Conservation (phyloP, 2,113 vertebrate genomes). For the Steatornis caripensis region DNA sequence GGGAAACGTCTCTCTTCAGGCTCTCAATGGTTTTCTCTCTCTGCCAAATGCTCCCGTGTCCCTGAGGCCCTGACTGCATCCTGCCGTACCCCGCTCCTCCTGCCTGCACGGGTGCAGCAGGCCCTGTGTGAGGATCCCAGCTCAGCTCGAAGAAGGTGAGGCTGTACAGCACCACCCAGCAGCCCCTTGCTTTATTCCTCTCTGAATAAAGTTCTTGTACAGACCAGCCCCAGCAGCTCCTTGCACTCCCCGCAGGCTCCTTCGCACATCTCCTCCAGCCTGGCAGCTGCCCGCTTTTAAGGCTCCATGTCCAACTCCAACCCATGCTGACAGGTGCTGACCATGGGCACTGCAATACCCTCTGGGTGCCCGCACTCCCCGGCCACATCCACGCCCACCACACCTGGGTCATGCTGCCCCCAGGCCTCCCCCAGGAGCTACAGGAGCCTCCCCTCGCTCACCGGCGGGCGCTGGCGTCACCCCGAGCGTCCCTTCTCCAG, state of each 20-base stretch:
- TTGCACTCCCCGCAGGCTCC: neutral
- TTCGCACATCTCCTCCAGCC: neutral
- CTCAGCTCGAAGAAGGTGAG: neutral
- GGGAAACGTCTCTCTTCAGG: neutral
- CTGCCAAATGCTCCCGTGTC: neutral
- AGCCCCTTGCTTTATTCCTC: neutral
- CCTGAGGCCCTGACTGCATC: neutral
- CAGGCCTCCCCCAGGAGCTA: neutral
- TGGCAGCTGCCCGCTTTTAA: neutral
- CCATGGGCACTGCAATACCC: neutral
- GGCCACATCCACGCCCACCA: rapidly evolving
- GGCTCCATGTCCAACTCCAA: neutral
- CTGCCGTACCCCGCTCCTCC: neutral
- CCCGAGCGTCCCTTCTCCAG: rapidly evolving
- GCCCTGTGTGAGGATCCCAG: neutral
- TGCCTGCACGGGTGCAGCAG: neutral
- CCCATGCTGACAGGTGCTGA: neutral
- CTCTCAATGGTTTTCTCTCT: neutral
- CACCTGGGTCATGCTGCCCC: neutral
- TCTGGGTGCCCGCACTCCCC: neutral
- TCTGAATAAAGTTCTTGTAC: neutral
- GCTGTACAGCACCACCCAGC: neutral
- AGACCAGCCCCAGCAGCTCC: neutral
- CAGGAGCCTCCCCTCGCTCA: rapidly evolving
- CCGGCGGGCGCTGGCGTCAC: rapidly evolving